Conservation (phyloP, 2,113 vertebrate genomes). For the Chroicocephalus ridibundus region DNA sequence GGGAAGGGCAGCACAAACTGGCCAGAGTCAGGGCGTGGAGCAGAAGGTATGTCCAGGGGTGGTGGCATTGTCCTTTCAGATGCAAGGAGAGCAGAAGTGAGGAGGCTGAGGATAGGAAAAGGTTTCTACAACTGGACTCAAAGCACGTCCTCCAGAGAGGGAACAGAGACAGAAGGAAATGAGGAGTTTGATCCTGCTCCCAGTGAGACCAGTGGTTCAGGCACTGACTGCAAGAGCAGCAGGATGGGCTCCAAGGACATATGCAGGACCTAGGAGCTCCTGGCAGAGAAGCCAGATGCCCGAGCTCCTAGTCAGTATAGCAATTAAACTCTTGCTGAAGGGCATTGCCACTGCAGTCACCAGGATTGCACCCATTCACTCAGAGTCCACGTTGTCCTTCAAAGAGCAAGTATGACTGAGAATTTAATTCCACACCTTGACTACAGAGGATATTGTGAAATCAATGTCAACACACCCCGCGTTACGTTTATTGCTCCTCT, state of each 20-base stretch:
- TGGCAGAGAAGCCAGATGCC: neutral
- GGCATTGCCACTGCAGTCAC: neutral
- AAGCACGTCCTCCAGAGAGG: neutral
- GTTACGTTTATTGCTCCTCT: neutral
- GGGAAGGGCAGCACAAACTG: neutral
- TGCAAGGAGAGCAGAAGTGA: neutral
- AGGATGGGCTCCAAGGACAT: neutral
- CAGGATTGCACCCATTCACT: neutral
- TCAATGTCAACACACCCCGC: neutral
- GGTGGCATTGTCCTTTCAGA: neutral
- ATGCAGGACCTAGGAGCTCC: fast-evolving
- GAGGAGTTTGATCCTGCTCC: neutral
- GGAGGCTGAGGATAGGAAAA: neutral
- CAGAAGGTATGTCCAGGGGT: neutral
- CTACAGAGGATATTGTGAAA: neutral
- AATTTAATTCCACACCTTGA: neutral
- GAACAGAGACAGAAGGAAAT: neutral
- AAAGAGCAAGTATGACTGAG: neutral
- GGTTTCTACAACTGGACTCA: neutral
- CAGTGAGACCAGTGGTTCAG: neutral
- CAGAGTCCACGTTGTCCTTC: neutral
- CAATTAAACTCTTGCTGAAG: neutral
- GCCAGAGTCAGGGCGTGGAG: neutral
- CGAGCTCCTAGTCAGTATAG: neutral
- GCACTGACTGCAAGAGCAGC: neutral